Evolutionary conservation across 2,113 vertebrate genomes (phyloP).

Genomic region (Thomomys bottae): DNA sequence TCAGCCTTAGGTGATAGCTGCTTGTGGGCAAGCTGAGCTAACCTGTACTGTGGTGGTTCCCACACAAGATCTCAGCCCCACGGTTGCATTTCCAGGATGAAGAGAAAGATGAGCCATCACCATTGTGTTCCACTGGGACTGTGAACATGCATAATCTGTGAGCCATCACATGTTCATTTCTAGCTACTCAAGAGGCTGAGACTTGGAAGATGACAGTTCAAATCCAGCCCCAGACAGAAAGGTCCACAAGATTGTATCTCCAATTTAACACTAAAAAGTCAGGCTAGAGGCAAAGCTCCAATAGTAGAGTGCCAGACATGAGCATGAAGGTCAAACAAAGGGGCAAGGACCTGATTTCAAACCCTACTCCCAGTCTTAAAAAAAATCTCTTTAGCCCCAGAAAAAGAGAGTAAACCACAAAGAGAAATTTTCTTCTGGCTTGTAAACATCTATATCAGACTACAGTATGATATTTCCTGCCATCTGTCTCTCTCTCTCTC

Average conservation of each 20-base stretch:
- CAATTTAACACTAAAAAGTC: no score
- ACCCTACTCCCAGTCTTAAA: background rate
- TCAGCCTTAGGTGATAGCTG: background rate
- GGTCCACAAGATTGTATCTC: no score
- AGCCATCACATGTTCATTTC: background rate
- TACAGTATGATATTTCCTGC: slow-evolving; percentile 9
- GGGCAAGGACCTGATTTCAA: no score
- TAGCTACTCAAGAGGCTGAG: no score
- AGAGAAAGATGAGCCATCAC: background rate
- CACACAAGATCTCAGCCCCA: background rate
- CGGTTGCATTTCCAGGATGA: background rate
- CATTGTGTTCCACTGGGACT: background rate
- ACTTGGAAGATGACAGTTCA: no score
- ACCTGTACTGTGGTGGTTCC: background rate
- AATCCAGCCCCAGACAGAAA: no score
- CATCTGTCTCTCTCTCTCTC: background rate
- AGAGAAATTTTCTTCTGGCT: background rate
- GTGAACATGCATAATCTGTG: background rate
- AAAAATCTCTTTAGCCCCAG: slow-evolving; percentile 28
- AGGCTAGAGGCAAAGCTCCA: no score
- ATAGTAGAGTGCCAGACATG: no score
- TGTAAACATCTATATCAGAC: background rate
- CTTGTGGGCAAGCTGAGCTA: background rate
- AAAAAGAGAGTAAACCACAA: background rate
- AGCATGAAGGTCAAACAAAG: no score